A percentile compares a stretch with the other conserved stretches of the same genome.
Evolutionary conservation across 2,797 vertebrate species (phyloP).

Genomic region (Coilia nasus): DNA sequence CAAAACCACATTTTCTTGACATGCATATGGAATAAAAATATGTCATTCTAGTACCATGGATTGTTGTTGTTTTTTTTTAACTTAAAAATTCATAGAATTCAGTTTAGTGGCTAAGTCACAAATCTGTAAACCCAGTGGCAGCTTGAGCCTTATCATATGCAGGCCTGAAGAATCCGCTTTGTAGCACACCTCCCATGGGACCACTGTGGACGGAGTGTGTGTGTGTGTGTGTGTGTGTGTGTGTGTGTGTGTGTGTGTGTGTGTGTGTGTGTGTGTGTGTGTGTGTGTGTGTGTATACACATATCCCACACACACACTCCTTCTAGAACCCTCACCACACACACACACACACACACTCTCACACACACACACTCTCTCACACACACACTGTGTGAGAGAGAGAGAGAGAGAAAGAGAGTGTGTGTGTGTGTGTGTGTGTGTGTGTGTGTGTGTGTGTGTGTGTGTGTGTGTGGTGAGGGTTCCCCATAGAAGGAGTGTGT

Average conservation of each 20-base stretch:
- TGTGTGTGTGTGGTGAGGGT: too few species aligned
- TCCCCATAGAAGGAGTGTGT: neutral
- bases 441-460: slow-evolving; percentile 13
- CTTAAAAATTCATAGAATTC: neutral
- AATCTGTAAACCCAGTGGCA: neutral
- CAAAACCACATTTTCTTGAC: neutral
- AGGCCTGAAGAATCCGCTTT: neutral
- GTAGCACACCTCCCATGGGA: neutral
- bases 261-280: slow-evolving; percentile 14
- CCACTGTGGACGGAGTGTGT: neutral
- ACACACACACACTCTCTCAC: too few species aligned
- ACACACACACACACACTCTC: too few species aligned
- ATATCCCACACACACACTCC: too few species aligned
- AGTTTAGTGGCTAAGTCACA: neutral
- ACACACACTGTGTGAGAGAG: too few species aligned
- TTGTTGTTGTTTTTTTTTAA: neutral
- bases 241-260: neutral
- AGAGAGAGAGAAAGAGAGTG: neutral
- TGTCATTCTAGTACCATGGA: neutral
- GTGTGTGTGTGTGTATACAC: neutral
- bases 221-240: slow-evolving; percentile 3
- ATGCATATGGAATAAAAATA: neutral
- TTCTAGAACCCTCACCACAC: too few species aligned
- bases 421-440: slow-evolving; percentile 23
- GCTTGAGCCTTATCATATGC: neutral